A percentile compares a stretch with the other conserved stretches of the same genome.
Conservation (phyloP, 2,797 vertebrate genomes). For the Rhincodon typus region DNA sequence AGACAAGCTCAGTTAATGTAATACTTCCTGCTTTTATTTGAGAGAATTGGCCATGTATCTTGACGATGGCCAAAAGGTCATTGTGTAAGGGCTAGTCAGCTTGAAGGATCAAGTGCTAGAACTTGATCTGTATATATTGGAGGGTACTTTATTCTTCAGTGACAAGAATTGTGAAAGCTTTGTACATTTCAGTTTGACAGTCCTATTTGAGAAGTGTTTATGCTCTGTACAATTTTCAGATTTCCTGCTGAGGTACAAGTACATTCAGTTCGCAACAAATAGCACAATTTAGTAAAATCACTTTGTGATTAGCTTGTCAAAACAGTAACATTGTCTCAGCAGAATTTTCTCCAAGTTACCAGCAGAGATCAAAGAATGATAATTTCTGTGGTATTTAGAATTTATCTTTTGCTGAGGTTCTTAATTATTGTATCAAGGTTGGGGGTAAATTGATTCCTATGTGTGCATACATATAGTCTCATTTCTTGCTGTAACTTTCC, state of each 20-base stretch:
- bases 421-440: background rate
- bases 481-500: background rate
- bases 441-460: background rate
- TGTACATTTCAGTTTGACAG: background rate
- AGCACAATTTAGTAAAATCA: background rate
- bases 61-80: too few species aligned
- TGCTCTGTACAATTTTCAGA: background rate
- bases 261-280: background rate
- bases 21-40: too few species aligned
- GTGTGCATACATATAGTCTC: background rate
- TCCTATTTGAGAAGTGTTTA: background rate
- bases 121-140: background rate
- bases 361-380: background rate
- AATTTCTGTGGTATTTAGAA: background rate
- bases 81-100: too few species aligned
- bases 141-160: background rate
- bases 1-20: too few species aligned
- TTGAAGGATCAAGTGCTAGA: background rate
- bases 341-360: background rate
- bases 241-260: background rate
- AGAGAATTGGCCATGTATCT: too few species aligned
- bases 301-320: conserved; percentile 3
- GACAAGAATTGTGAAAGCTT: background rate
- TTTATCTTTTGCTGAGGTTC: background rate
- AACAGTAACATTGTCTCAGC: background rate